Base-by-base conservation (phyloP, 53 echinoderm and acorn worm genomes). In the Glandiceps talaboti region DNA sequence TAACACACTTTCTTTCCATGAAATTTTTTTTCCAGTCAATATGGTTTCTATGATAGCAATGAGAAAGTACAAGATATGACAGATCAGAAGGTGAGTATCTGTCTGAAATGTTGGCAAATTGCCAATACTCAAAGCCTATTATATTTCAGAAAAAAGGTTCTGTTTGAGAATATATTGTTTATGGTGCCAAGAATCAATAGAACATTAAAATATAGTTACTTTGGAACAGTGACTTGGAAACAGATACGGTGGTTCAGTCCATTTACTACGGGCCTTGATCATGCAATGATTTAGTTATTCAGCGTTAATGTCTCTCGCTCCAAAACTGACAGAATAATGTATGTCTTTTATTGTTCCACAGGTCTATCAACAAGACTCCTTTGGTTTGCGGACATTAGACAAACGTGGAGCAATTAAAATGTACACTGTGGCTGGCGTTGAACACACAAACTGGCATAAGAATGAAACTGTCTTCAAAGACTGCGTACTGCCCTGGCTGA, bases 401-500 rank as follows among this genome's bases (percentile, higher is more conserved):
- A 28, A 88, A 31, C 82, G 85, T 0, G 85, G 84, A 0, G 79
- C 74, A 0, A 75, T 94, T 25, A 85, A 90, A 77, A 86, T 77
- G 1, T 94, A 79, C 81, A 31, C 31, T 14, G 80, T 94, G 14
- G 77, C 86, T 14, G 94, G 92, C 29, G 92, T 94, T 28, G 73
- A 81, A 12, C 94, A 94, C 83, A 86, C 79, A 0, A 73, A 86
- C 1, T 94, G 94, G 94, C 94, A 94, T 74, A 77, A 85, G 64
- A 92, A 92, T 78, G 87, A 92, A 80, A 94, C 90, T 0, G 90
- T 92, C 6, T 94, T 94, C 85, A 90, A 94, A 79, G 82, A 82
- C 45, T 92, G 92, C 33, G 90, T 94, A 33, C 74, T 86, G 75
- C 85, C 86, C 10, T 94, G 84, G 87, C 85, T 94, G 32, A 31